Conservation (phyloP, 1,140 invertebrate genomes). For the Cotesia glomerata region DNA sequence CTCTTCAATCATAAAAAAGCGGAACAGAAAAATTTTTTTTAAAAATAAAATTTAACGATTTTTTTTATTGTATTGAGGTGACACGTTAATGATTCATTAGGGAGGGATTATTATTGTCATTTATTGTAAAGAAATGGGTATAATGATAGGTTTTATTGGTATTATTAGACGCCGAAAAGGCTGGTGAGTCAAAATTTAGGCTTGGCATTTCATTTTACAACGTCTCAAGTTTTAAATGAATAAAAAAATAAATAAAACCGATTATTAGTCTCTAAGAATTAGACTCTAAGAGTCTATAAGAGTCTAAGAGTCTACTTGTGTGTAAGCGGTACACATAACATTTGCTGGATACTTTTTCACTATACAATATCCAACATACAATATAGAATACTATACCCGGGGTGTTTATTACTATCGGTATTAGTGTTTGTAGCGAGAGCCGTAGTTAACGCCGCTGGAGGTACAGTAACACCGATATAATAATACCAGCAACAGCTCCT, state of each 20-base stretch:
- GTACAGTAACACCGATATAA: no score
- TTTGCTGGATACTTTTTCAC: not conserved
- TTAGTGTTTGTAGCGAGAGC: no score
- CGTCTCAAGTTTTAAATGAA: constrained; percentile 1
- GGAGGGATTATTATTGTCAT: constrained; percentile 29
- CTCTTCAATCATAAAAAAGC: not conserved
- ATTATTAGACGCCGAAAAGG: constrained; percentile 35
- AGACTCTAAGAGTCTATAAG: not conserved
- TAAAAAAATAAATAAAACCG: constrained; percentile 22
- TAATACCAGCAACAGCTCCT: no score
- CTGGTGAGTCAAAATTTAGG: constrained; percentile 25
- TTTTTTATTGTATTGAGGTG: constrained; percentile 9
- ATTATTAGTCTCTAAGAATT: constrained; percentile 8
- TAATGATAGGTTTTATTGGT: constrained; percentile 39
- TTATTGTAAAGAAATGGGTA: constrained; percentile 30
- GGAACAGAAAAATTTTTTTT: not conserved
- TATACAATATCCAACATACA: no score
- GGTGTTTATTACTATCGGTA: no score
- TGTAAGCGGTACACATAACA: not conserved
- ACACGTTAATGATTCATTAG: constrained; percentile 30
- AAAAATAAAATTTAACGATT: not conserved
- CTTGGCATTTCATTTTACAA: constrained; percentile 28
- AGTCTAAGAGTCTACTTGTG: not conserved
- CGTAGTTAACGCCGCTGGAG: no score
- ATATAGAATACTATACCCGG: no score